Evolutionary conservation across 2,888 invertebrate species (phyloP).

Genomic region (Druceiella hillmani): DNA sequence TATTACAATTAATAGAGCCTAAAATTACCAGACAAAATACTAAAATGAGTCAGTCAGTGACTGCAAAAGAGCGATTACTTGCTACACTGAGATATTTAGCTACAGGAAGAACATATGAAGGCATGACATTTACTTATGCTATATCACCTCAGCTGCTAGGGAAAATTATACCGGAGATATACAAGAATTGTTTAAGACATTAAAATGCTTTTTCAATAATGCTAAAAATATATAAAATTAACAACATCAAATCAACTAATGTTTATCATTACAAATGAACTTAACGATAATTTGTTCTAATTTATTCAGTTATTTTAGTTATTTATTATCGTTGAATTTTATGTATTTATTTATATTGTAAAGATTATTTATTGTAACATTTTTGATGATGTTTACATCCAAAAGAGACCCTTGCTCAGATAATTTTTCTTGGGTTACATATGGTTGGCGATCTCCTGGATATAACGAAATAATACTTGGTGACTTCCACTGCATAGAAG

Average conservation of each 20-base stretch:
- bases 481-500: slow-evolving; percentile 1
- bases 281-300: slow-evolving; percentile 1
- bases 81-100: slow-evolving; percentile 11
- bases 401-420: slow-evolving; percentile 2
- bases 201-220: slow-evolving; percentile 8
- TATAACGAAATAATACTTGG: slow-evolving; percentile 1
- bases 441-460: slow-evolving; percentile 3
- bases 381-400: slow-evolving; percentile 4
- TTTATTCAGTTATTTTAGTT: slow-evolving; percentile 5
- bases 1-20: slow-evolving; percentile 7
- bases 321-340: slow-evolving; percentile 7
- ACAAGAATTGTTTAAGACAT: slow-evolving; percentile 8
- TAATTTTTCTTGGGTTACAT: slow-evolving; percentile 3
- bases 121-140: slow-evolving; percentile 7
- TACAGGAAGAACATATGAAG: slow-evolving; percentile 7
- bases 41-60: slow-evolving; percentile 6
- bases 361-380: slow-evolving; percentile 2
- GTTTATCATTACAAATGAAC: too few relatives aligned
- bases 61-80: slow-evolving; percentile 7
- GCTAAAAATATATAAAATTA: too few relatives aligned
- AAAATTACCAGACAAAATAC: slow-evolving; percentile 7
- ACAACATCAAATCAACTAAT: too few relatives aligned
- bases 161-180: slow-evolving; percentile 12
- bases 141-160: slow-evolving; percentile 10
- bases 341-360: slow-evolving; percentile 4